These are phyloP conservation scores for Anorthoa munda DNA, from an alignment of 2,888 invertebrate species.

Conservation along the genomic window DNA sequence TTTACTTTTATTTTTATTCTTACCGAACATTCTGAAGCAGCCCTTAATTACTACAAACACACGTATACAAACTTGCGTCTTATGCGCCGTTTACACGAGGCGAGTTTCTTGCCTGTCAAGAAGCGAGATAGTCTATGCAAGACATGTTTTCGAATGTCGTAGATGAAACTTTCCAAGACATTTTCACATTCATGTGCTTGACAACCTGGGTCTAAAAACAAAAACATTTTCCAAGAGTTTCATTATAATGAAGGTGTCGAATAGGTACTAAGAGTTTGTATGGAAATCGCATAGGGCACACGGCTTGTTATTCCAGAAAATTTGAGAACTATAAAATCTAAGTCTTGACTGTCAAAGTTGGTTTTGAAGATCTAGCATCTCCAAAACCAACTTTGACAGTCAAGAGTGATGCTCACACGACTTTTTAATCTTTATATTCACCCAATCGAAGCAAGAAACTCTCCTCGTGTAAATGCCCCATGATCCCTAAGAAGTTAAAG, in stretches of 20 bases:
- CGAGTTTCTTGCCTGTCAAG: not conserved
- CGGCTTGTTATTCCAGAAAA: not conserved
- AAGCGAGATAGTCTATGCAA: not conserved
- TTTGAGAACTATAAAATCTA: not conserved
- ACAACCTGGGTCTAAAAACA: not conserved
- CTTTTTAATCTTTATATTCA: not conserved
- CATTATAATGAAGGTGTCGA: no score
- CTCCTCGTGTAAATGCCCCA: slow-evolving; percentile 2
- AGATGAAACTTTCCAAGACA: not conserved
- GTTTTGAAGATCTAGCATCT: no score
- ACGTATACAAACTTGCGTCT: slow-evolving; percentile 22
- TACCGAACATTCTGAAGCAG: slow-evolving; percentile 19
- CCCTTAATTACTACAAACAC: slow-evolving; percentile 50
- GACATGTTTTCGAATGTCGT: not conserved
- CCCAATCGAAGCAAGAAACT: not conserved
- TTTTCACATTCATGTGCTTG: not conserved
- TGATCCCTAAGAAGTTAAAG: slow-evolving; percentile 50
- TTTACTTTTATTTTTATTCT: slow-evolving; percentile 55
- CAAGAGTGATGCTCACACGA: no score
- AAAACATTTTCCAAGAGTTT: no score
- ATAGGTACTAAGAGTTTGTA: no score
- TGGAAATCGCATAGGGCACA: not conserved
- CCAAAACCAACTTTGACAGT: no score
- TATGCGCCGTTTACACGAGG: slow-evolving; percentile 11
- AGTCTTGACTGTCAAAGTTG: not conserved